Percentiles rank a stretch among this genome's conserved stretches.
Evolutionary conservation across 2,888 invertebrate genomes (phyloP).

Genomic region (Chymomyza caudatula): DNA sequence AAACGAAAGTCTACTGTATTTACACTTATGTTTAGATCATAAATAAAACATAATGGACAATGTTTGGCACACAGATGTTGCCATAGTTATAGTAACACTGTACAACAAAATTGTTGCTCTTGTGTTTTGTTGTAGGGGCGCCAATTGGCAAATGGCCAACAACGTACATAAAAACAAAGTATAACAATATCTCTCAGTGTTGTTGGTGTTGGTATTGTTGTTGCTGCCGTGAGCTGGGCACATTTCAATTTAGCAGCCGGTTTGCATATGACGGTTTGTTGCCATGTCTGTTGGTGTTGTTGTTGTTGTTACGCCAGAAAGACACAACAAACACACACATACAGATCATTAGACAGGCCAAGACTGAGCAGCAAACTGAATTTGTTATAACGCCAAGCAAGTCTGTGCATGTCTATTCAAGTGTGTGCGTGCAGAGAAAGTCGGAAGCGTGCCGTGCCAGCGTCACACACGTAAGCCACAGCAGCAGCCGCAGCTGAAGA

Average conservation of each 20-base stretch:
- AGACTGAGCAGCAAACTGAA: conserved; percentile 50
- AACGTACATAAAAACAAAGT: not conserved
- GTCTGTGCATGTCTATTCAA: conserved; percentile 4
- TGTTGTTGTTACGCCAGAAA: not conserved
- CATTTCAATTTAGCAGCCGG: conserved; percentile 62
- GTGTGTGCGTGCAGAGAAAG: conserved; percentile 57
- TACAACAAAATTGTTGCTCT: not conserved
- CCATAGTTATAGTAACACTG: not conserved
- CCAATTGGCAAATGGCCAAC: conserved; percentile 55
- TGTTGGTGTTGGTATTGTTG: not conserved
- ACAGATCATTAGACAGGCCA: conserved; percentile 67
- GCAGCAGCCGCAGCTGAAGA: conserved; percentile 30
- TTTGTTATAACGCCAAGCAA: conserved; percentile 59
- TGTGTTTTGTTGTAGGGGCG: conserved; percentile 10
- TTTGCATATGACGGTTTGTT: conserved; percentile 51
- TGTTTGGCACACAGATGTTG: not conserved
- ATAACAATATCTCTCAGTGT: conserved; percentile 22
- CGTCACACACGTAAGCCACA: conserved; percentile 55
- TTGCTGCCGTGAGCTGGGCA: conserved; percentile 41
- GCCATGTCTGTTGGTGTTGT: conserved; percentile 3
- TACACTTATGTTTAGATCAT: not conserved
- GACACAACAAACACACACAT: conserved; percentile 17
- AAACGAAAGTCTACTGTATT: not conserved
- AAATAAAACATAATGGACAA: not conserved
- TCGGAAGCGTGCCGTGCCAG: conserved; percentile 58